Percentiles rank a stretch among this genome's conserved stretches.
Evolutionary conservation across 2,797 vertebrate genomes (phyloP).

Genomic region (Steatocranus sp.): DNA sequence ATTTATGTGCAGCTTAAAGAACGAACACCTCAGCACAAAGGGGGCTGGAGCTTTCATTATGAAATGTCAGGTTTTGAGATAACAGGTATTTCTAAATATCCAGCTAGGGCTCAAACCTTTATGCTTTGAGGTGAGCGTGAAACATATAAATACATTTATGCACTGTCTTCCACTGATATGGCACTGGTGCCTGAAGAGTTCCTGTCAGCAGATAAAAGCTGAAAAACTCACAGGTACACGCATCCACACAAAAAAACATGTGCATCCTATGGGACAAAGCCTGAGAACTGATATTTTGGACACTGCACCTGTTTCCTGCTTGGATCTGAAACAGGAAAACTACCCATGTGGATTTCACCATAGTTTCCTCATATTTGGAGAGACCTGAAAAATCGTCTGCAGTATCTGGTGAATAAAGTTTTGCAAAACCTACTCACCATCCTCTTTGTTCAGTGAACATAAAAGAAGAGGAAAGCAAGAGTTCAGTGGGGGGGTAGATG

Average conservation of each 20-base stretch:
- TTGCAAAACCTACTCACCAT: background rate
- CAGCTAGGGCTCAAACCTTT: background rate
- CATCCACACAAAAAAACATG: background rate
- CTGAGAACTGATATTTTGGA: background rate
- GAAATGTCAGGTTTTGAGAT: background rate
- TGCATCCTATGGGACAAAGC: background rate
- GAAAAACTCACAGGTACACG: background rate
- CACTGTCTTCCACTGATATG: background rate
- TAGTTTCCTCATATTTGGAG: constrained; percentile 5
- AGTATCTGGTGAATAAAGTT: background rate
- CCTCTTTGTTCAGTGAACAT: background rate
- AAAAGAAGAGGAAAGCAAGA: background rate
- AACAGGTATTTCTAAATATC: background rate
- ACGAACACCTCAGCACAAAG: background rate
- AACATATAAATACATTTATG: background rate
- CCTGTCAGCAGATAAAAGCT: background rate
- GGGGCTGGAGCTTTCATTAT: background rate
- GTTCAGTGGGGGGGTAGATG: background rate
- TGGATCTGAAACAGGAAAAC: constrained; percentile 22
- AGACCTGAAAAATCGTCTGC: constrained; percentile 17
- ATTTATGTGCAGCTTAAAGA: background rate
- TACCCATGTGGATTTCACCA: constrained; percentile 11
- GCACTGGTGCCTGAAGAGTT: background rate
- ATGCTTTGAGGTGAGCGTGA: background rate
- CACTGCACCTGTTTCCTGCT: constrained; percentile 41